Base-by-base conservation (phyloP, 2,797 vertebrate genomes). In the Apodemus agrarius region DNA sequence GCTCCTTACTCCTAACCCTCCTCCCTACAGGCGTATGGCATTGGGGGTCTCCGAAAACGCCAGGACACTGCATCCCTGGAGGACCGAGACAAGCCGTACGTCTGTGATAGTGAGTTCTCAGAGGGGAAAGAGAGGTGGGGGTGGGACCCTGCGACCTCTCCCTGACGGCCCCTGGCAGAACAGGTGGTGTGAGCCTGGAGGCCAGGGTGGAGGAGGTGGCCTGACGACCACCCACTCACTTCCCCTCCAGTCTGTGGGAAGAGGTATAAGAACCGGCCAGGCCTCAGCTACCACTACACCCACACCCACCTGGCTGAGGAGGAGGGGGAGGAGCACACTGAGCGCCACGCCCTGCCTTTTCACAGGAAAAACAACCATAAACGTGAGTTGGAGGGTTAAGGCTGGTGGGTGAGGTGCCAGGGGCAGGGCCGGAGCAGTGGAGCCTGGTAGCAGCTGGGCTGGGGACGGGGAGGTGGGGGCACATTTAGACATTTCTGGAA, bases 341-440 rank as follows among this genome's bases (percentile, higher is more conserved):
- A 99, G 96, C 98, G 99, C 97, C 99, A 99, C 98, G 99, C 99
- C 22, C 99, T 99, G 98, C 99, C 99, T 98, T 99, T 99, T 98
- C 99, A 99, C 96, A 99, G 99, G 99, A 99, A 99, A 99, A 99
- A 99, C 99, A 99, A 99, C 99, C 99, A 99, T 98, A 99, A 99
- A 98, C 99, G 99, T 99, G 98, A 98, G 99, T 97, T 65, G n/a
- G 84, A 75, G 9, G 94, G 89, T 81, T 46, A 61, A 96, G 90
- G 67, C 82, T 14, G 52, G 97, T 97, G 97, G 97, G 96, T 37
- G 94, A 96, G 97, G 97, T 94, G 94, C 93, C 81, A 63, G 84
- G 84, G 95, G 89, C 49, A 94, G 96, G 95, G 26, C 11, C 5
- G 75, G 46, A 96, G 57, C 94, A 75, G 63, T 88, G 92, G 96